These are phyloP conservation scores for Motacilla tschutschensis DNA, from an alignment of 2,113 vertebrate species.

Conservation along the genomic window DNA sequence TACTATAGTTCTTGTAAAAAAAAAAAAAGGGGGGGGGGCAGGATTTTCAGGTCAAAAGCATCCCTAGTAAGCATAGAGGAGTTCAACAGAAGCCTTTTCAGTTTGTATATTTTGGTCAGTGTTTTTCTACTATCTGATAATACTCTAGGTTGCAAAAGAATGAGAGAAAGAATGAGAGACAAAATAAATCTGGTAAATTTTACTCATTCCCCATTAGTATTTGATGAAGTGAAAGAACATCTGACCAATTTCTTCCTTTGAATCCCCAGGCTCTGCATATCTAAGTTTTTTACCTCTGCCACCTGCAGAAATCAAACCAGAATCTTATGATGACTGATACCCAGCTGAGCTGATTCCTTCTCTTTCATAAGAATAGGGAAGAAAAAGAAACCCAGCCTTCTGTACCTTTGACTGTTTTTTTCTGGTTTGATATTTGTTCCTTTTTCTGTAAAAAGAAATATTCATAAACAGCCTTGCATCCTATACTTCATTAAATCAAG, in stretches of 20 bases:
- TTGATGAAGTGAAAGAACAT: constrained; percentile 7
- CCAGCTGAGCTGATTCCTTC: constrained; percentile 16
- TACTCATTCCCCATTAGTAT: not conserved
- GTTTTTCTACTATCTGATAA: not conserved
- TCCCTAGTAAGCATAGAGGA: not conserved
- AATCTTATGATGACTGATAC: not conserved
- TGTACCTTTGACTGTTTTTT: not conserved
- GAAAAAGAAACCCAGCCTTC: constrained; percentile 9
- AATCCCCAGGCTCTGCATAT: not conserved
- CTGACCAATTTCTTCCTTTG: constrained; percentile 21
- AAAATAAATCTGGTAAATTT: not conserved
- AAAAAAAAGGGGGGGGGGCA: not conserved
- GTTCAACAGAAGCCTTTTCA: not conserved
- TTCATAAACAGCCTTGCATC: not conserved
- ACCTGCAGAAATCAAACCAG: constrained; percentile 37
- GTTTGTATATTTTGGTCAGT: not conserved
- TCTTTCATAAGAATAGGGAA: not conserved
- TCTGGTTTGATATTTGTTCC: not conserved
- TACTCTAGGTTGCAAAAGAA: not conserved
- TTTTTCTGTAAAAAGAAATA: constrained; percentile 24
- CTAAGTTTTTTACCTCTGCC: constrained; percentile 8
- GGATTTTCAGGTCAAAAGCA: not conserved
- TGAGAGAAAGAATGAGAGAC: not conserved
- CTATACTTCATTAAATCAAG: constrained; percentile 8
- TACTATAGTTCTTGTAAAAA: not conserved